Percentiles rank a stretch among this genome's conserved stretches.
Evolutionary conservation across 1,140 invertebrate species (phyloP).

Genomic region (Euura lappo): DNA sequence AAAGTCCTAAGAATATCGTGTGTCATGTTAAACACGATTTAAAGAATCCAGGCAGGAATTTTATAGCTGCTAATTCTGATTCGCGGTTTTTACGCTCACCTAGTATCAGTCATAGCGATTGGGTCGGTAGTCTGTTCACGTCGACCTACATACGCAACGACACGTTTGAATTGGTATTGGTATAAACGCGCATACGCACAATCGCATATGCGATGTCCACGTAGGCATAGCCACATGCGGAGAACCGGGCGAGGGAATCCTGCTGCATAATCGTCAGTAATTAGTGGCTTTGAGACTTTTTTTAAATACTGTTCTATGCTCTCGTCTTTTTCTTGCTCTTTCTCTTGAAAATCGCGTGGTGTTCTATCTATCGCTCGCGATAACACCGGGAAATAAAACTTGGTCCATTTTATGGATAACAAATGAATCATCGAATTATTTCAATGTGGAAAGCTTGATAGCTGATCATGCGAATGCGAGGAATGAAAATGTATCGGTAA

Average conservation of each 20-base stretch:
- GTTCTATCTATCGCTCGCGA: neutral
- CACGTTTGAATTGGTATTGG: neutral
- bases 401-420: too few relatives aligned
- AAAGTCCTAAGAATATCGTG: too few relatives aligned
- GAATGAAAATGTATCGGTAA: too few relatives aligned
- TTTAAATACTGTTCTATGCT: neutral
- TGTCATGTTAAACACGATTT: too few relatives aligned
- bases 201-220: neutral
- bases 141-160: conserved; percentile 5
- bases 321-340: neutral
- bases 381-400: neutral
- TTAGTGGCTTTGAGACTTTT: neutral
- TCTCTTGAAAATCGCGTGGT: neutral
- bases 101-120: neutral
- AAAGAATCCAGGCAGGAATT: too few relatives aligned
- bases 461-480: too few relatives aligned
- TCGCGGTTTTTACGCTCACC: neutral
- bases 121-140: neutral
- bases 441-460: too few relatives aligned
- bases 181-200: neutral
- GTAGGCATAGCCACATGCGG: neutral
- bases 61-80: too few relatives aligned
- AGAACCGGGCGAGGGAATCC: neutral
- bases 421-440: too few relatives aligned
- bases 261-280: neutral